Evolutionary conservation across 1,140 invertebrate species (phyloP).

Genomic region (Drosophila malerkotliana): DNA sequence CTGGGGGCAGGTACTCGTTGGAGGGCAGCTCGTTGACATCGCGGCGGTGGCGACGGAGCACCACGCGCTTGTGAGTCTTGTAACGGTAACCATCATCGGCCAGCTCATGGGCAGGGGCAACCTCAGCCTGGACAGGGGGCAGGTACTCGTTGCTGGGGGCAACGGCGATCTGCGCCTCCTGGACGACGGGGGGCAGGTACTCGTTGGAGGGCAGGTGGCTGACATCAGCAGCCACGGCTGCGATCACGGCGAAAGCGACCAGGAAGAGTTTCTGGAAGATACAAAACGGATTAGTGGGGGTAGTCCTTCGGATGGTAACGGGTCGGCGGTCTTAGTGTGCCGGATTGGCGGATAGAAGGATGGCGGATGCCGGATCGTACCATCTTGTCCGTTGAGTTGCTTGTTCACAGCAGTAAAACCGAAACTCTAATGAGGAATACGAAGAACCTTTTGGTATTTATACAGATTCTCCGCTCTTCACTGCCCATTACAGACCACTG

Average conservation of each 20-base stretch:
- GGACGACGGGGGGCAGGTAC: conserved; percentile 63
- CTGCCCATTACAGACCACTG: conserved; percentile 56
- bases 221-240: conserved; percentile 77
- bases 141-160: conserved; percentile 64
- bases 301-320: conserved; percentile 34
- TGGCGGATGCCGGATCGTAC: conserved; percentile 45
- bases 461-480: conserved; percentile 74
- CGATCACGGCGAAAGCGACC: conserved; percentile 75
- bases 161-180: conserved; percentile 49
- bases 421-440: conserved; percentile 82
- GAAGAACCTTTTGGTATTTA: conserved; percentile 82
- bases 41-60: conserved; percentile 66
- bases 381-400: conserved; percentile 73
- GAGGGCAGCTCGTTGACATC: conserved; percentile 60
- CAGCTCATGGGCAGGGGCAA: conserved; percentile 49
- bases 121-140: conserved; percentile 33
- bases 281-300: conserved; percentile 15
- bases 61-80: conserved; percentile 67
- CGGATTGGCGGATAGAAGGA: not conserved
- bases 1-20: conserved; percentile 71
- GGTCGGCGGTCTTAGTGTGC: not conserved
- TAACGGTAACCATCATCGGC: conserved; percentile 70
- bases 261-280: conserved; percentile 77
- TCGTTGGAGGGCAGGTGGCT: conserved; percentile 78
- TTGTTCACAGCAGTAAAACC: conserved; percentile 78